A percentile compares a stretch with the other conserved stretches of the same genome.
Evolutionary conservation across 2,113 vertebrate genomes (phyloP).

Genomic region (Opisthocomus hoazin): DNA sequence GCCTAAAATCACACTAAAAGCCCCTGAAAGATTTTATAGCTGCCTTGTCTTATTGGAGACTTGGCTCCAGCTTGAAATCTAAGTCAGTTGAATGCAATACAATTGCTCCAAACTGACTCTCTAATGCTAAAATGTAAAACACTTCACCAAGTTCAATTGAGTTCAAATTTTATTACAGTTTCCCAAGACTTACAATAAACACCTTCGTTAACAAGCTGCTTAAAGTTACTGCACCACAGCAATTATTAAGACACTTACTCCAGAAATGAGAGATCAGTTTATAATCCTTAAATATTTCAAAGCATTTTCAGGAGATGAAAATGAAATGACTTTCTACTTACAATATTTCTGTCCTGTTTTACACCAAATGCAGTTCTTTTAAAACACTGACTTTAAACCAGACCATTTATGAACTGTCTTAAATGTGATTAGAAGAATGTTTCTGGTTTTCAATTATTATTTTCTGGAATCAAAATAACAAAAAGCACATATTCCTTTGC

Average conservation of each 20-base stretch:
- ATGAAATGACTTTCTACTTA: not conserved
- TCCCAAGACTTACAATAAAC: not conserved
- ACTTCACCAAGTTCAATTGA: not conserved
- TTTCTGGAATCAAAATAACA: not conserved
- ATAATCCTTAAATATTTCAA: not conserved
- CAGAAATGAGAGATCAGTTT: not conserved
- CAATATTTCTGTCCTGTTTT: not conserved
- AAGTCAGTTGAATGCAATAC: no score
- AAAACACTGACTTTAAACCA: not conserved
- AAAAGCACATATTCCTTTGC: not conserved
- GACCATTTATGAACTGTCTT: not conserved
- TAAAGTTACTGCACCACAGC: not conserved
- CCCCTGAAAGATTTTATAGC: not conserved
- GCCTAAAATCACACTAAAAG: not conserved
- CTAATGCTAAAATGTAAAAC: not conserved
- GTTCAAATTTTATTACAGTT: not conserved
- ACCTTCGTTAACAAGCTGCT: not conserved
- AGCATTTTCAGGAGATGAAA: not conserved
- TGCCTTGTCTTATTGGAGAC: not conserved
- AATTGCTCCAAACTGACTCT: not conserved
- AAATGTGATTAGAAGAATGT: not conserved
- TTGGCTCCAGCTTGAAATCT: not conserved
- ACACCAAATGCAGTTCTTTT: not conserved
- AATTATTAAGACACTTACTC: not conserved
- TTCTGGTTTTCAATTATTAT: not conserved